Conservation (phyloP, 2,888 invertebrate species). For the Drosophila nr. fundita region DNA sequence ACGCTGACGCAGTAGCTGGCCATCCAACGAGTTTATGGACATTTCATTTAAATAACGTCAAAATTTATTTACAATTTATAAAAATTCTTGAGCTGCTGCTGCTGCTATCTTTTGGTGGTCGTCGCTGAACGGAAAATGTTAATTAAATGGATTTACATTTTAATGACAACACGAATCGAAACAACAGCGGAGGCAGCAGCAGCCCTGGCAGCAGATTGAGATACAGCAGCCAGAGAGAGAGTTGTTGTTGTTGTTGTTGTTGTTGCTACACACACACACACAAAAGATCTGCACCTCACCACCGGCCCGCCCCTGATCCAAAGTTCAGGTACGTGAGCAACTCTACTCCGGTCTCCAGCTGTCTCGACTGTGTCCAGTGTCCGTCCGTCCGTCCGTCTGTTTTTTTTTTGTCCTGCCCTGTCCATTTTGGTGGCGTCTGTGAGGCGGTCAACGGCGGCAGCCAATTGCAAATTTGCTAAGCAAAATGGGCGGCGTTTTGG, state of each 20-base stretch:
- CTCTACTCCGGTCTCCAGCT: constrained; percentile 24
- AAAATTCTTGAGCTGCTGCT: constrained; percentile 57
- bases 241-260: constrained; percentile 9
- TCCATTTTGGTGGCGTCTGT: constrained; percentile 44
- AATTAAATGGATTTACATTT: constrained; percentile 81
- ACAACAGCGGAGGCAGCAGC: constrained; percentile 21
- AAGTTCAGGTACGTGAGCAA: constrained; percentile 7
- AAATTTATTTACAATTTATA: constrained; percentile 80
- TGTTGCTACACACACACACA: constrained; percentile 15
- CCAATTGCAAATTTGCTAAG: constrained; percentile 79
- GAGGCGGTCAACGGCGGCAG: constrained; percentile 57
- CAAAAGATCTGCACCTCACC: constrained; percentile 2
- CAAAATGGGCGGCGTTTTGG: constrained; percentile 78
- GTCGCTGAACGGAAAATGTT: constrained; percentile 68
- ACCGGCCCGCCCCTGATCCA: background rate
- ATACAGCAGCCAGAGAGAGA: constrained; percentile 55
- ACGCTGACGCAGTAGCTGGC: constrained; percentile 48
- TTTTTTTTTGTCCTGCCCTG: constrained; percentile 8
- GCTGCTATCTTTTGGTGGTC: constrained; percentile 75
- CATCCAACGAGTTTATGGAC: constrained; percentile 42
- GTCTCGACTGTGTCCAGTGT: constrained; percentile 17
- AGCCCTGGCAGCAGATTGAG: constrained; percentile 65
- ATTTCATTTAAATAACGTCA: constrained; percentile 65
- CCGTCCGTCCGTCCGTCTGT: constrained; percentile 16
- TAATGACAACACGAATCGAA: constrained; percentile 79